Evolutionary conservation across 2,888 invertebrate species (phyloP), one percentile per base, ranked within the genome.

Genomic region (Aphrophora alni): DNA sequence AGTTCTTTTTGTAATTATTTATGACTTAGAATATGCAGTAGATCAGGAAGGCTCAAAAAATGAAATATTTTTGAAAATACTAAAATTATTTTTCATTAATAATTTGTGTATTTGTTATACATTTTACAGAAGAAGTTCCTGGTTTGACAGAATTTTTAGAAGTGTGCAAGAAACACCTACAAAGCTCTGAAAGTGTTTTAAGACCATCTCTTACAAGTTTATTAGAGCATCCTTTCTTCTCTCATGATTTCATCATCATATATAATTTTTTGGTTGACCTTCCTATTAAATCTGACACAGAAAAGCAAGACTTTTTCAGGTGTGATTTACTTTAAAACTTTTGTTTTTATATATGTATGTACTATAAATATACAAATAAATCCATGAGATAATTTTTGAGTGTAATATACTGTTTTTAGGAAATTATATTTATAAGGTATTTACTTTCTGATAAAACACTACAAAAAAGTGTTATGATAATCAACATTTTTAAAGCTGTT

Each of bases 181-280:
- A 95, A 86, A 92, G 93, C 86, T 87, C 89, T 77, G 92, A 93
- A 85, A 90, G 93, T 10, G 88, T 89, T 51, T 88, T 91, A 84
- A 91, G 96, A 79, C 95, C 95, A 3, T 91, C 91, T 82, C 89
- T 97, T 38, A 90, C 91, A 8, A 90, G 91, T 26, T 89, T 95
- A 38, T 88, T 95, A 1, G 88, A 91, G 77, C 95, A 96, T 88
- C 92, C 92, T 72, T 95, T 95, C 88, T 97, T 95, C 87, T 95
- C 94, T 85, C 95, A 96, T 87, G 95, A 96, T 86, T 97, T 97
- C 87, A 93, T 97, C 82, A 90, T 91, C 26, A 94, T 97, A 84
- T 93, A 96, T 87, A 93, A 94, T 83, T 97, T 97, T 88, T 89
- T 97, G 0, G 93, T 93, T 85, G 95, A 95, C 87, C 89, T 97